These are phyloP conservation scores for Cephus spinipes DNA, from an alignment of 2,888 invertebrate species.

Conservation along the genomic window DNA sequence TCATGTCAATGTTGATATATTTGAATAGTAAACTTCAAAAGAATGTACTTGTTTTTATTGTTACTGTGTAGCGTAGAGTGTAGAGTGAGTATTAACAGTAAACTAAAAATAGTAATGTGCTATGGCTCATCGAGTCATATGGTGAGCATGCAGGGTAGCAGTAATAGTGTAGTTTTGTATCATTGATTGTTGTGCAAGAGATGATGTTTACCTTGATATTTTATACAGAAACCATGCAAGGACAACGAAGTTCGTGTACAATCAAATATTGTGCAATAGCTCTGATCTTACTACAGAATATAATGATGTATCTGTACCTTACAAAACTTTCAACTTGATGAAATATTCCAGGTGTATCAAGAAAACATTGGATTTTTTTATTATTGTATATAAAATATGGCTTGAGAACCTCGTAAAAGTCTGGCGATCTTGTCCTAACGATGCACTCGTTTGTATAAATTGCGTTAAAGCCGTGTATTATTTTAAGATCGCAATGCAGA, in stretches of 20 bases:
- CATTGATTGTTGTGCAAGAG: not conserved
- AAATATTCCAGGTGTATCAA: conserved; percentile 71
- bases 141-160: not conserved
- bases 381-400: conserved; percentile 70
- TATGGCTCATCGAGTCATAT: not conserved
- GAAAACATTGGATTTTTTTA: conserved; percentile 67
- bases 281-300: not conserved
- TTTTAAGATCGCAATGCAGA: conserved; percentile 73
- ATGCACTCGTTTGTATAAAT: conserved; percentile 73
- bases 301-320: conserved; percentile 53
- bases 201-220: not conserved
- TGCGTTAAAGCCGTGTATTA: conserved; percentile 71
- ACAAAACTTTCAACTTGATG: conserved; percentile 62
- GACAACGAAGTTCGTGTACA: not conserved
- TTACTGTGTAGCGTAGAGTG: not conserved
- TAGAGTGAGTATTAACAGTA: not conserved
- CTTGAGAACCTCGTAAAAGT: conserved; percentile 71
- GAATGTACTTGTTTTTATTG: not conserved
- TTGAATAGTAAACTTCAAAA: not conserved
- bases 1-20: not conserved
- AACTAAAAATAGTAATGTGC: not conserved
- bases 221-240: not conserved
- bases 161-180: not conserved
- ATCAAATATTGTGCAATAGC: not conserved
- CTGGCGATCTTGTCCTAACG: conserved; percentile 71